Base-by-base conservation (phyloP, 2,888 invertebrate species). In the Cryptus armator region DNA sequence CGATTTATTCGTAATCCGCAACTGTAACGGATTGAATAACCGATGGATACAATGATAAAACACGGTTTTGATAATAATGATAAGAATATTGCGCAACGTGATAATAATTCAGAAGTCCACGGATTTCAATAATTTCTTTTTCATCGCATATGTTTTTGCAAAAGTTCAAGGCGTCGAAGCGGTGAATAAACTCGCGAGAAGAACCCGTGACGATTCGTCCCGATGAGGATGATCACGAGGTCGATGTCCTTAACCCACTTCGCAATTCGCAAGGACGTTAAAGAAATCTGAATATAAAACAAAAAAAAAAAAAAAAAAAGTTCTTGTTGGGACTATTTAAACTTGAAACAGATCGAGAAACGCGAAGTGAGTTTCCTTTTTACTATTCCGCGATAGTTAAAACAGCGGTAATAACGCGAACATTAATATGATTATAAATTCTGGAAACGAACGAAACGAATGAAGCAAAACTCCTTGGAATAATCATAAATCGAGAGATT, bases 211-310 rank as follows among this genome's bases (percentile, higher is more conserved):
- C 68, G 44, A 56, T 53, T 75, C 43, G 62, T 74, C 74, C 19
- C n/a, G 32, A 62, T 48, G 48, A 37, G 32, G 51, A 48, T 14
- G 56, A 77, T 81, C 68, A 43, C 59, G 53, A 84, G 59, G 43
- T 72, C 62, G 24, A 72, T 74, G 51, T 51, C 81, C 84, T 81
- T 77, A 77, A 84, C 76, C 72, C 68, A 84, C 62, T 84, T 81
- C 1, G 14, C 10, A 51, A 71, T 59, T 62, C 37, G 64, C 83
- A 53, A 71, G 83, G 79, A 9, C 68, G 56, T 24, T 44, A 9
- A 48, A 9, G 44, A 32, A 75, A 48, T 62, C 14, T 62, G 29
- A 62, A 62, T 59, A 14, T 43, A 72, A 19, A 44, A 59, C 14
- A 10, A 59, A 59, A 59, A 59, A 4, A 12, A 59, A 29, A 32